Conservation (phyloP, 2,888 invertebrate species). For the Orthosia gracilis region DNA sequence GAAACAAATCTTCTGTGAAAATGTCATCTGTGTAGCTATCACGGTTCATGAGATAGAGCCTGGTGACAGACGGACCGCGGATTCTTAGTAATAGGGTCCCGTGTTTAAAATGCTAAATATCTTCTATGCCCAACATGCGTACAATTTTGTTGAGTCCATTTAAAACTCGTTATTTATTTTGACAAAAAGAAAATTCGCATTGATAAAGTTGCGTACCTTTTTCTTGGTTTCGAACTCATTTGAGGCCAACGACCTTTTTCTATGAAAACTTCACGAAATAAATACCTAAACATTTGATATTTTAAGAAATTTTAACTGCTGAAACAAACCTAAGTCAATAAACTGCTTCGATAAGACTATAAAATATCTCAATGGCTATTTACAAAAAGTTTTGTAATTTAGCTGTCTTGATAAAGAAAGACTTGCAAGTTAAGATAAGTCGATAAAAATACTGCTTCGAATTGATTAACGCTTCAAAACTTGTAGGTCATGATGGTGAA, state of each 20-base stretch:
- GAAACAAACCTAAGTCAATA: slow-evolving; percentile 33
- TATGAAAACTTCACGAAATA: neutral
- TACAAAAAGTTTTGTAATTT: slow-evolving; percentile 66
- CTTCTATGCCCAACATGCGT: too few species aligned
- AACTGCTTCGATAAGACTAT: slow-evolving; percentile 65
- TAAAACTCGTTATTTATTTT: slow-evolving; percentile 13
- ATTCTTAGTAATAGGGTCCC: too few species aligned
- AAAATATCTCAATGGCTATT: slow-evolving; percentile 68
- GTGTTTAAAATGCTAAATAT: too few species aligned
- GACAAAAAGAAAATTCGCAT: slow-evolving; percentile 12
- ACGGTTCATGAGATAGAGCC: too few species aligned
- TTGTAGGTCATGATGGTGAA: neutral
- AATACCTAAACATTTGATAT: slow-evolving; percentile 6
- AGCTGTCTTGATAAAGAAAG: slow-evolving; percentile 66
- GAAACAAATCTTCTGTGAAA: too few species aligned
- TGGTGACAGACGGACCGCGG: too few species aligned
- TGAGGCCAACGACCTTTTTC: slow-evolving; percentile 5
- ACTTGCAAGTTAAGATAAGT: slow-evolving; percentile 34
- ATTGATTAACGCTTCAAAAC: slow-evolving; percentile 33
- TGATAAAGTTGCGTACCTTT: slow-evolving; percentile 2
- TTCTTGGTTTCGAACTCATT: slow-evolving; percentile 8
- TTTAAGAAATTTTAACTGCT: slow-evolving; percentile 19
- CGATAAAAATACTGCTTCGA: slow-evolving; percentile 44
- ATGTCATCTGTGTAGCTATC: too few species aligned
- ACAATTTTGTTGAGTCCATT: too few species aligned